Conservation (phyloP, 2,797 vertebrate genomes). For the Carapus acus region DNA sequence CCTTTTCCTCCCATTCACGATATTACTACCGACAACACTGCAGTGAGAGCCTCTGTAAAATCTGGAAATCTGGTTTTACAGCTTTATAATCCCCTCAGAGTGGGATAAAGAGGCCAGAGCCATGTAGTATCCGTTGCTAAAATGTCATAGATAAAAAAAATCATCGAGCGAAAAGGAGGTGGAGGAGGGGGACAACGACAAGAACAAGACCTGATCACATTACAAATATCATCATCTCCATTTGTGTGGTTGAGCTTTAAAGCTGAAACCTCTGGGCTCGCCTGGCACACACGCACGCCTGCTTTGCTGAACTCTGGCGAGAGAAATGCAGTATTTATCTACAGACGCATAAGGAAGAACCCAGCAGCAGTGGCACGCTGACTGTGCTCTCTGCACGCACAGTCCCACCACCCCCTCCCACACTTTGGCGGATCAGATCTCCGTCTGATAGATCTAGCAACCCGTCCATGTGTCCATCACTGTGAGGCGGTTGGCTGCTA, state of each 20-base stretch:
- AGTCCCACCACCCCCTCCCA: slow-evolving; percentile 10
- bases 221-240: slow-evolving; percentile 17
- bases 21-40: slow-evolving; percentile 16
- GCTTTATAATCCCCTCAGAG: slow-evolving; percentile 50
- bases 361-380: slow-evolving; percentile 2
- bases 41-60: slow-evolving; percentile 36
- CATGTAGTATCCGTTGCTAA: slow-evolving; percentile 35
- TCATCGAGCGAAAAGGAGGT: slow-evolving; percentile 2
- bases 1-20: slow-evolving; percentile 11
- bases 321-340: not conserved
- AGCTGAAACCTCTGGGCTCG: slow-evolving; percentile 24
- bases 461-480: slow-evolving; percentile 36
- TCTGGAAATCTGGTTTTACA: slow-evolving; percentile 51
- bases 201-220: slow-evolving; percentile 28
- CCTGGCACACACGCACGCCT: not conserved
- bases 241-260: slow-evolving; percentile 23
- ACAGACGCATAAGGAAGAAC: not conserved
- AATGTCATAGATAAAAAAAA: slow-evolving; percentile 31
- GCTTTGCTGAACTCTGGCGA: not conserved
- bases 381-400: slow-evolving; percentile 1
- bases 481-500: slow-evolving; percentile 20
- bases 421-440: slow-evolving; percentile 21
- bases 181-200: no score
- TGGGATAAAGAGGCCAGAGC: slow-evolving; percentile 38
- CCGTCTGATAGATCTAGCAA: slow-evolving; percentile 25